Base-by-base conservation (phyloP, 2,113 vertebrate species). In the Vanacampus margaritifer region DNA sequence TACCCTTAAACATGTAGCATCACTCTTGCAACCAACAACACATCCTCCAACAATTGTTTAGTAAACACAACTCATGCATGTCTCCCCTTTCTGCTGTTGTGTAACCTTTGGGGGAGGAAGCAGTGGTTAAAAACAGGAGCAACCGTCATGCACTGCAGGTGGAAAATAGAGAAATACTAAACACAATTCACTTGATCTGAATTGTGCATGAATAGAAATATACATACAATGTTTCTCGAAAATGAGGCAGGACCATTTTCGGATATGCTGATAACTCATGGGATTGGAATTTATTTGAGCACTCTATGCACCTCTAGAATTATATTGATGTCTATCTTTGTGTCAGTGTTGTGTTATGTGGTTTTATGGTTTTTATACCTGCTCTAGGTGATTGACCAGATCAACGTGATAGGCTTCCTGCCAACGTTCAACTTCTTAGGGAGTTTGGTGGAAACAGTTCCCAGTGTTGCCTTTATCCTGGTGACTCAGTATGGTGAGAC, bases 381-480 rank as follows among this genome's bases (percentile, higher is more conserved):
- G 62, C 5, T 79, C 21, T 35, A 50, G 63, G 28, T 50, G 26
- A 65, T 73, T 54, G 80, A 82, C 32, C 83, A 79, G 74, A 57
- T 70, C 43, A 76, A 69, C 56, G 54, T 80, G 77, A 91, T 87
- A 81, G 68, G 64, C 74, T 93, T 91, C 77, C 79, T 94, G 72
- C 90, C 93, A 58, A 90, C 81, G 0, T 89, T 96, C 72, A 93
- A 59, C 63, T 92, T 99, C 71, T 73, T 99, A 79, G 96, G 95
- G 74, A 95, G 92, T 76, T 74, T 99, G 64, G 79, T 94, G 76
- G 94, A 96, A 74, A 86, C 89, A 21, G 74, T 93, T 37, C 93
- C 96, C 67, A 67, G 77, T 50, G 80, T 98, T 80, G 86, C 92
- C 57, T 89, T 92, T 8, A 65, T 71, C 19, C 86, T 98, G 69